Conservation (phyloP, 2,888 invertebrate genomes). For the Xestia xanthographa region DNA sequence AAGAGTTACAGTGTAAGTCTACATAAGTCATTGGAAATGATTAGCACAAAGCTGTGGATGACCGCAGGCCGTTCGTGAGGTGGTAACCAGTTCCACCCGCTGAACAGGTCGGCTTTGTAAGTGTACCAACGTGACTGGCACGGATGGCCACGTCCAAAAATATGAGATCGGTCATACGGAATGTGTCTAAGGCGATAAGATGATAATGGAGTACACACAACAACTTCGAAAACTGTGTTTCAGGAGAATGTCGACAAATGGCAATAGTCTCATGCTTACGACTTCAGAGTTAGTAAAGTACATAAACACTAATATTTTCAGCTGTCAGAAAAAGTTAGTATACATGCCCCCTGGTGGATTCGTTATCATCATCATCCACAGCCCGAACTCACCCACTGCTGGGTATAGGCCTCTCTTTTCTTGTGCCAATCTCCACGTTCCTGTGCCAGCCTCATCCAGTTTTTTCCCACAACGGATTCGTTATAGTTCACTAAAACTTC, state of each 20-base stretch:
- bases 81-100: slow-evolving; percentile 82
- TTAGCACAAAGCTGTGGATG: slow-evolving; percentile 76
- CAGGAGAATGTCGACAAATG: neutral
- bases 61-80: slow-evolving; percentile 73
- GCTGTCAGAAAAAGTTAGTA: neutral
- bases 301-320: neutral
- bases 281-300: neutral
- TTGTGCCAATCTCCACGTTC: too few relatives aligned
- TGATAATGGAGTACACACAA: slow-evolving; percentile 16
- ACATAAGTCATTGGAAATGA: slow-evolving; percentile 77
- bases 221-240: neutral
- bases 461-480: too few relatives aligned
- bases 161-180: slow-evolving; percentile 38
- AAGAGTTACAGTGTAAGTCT: slow-evolving; percentile 69
- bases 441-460: too few relatives aligned
- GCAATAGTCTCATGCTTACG: neutral
- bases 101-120: slow-evolving; percentile 77
- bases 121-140: slow-evolving; percentile 76
- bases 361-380: too few relatives aligned
- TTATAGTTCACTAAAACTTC: neutral
- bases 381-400: too few relatives aligned
- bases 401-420: too few relatives aligned
- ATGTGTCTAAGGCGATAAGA: slow-evolving; percentile 20
- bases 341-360: neutral
- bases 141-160: slow-evolving; percentile 70